Percentiles rank a stretch among this genome's conserved stretches.
Evolutionary conservation across 2,113 vertebrate species (phyloP).

Genomic region (Aix galericulata): DNA sequence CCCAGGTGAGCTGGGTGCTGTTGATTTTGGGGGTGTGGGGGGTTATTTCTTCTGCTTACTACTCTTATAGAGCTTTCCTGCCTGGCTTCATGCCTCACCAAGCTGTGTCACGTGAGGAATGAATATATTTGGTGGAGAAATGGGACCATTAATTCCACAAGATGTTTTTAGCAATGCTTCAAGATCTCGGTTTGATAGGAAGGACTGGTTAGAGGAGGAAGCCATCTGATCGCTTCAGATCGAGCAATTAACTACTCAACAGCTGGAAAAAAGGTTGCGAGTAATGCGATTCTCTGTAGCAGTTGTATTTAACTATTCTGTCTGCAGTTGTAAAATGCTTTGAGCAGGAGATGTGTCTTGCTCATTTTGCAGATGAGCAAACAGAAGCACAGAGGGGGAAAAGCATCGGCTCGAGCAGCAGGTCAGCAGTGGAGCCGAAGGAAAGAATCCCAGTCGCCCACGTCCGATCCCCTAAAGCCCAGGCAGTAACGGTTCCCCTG

Average conservation of each 20-base stretch:
- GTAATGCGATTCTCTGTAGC: slow-evolving; percentile 32
- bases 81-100: neutral
- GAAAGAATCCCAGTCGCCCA: neutral
- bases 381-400: slow-evolving; percentile 54
- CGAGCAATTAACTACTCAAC: slow-evolving; percentile 67
- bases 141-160: neutral
- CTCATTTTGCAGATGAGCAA: slow-evolving; percentile 69
- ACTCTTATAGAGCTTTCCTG: neutral
- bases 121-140: slow-evolving; percentile 39
- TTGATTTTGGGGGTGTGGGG: neutral
- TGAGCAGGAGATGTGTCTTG: slow-evolving; percentile 65
- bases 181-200: slow-evolving; percentile 43
- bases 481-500: neutral
- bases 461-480: neutral
- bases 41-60: neutral
- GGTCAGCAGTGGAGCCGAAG: slow-evolving; percentile 55
- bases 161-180: slow-evolving; percentile 25
- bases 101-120: slow-evolving; percentile 10
- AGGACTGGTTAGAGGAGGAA: slow-evolving; percentile 41
- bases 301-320: slow-evolving; percentile 23
- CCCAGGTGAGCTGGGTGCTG: neutral
- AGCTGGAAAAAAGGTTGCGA: slow-evolving; percentile 49
- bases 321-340: slow-evolving; percentile 50
- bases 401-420: slow-evolving; percentile 47
- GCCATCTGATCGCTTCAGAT: slow-evolving; percentile 53